A percentile compares a stretch with the other conserved stretches of the same genome.
These are phyloP conservation scores for Drosophila mauritiana DNA, from an alignment of 1,140 invertebrate species.

Conservation along the genomic window DNA sequence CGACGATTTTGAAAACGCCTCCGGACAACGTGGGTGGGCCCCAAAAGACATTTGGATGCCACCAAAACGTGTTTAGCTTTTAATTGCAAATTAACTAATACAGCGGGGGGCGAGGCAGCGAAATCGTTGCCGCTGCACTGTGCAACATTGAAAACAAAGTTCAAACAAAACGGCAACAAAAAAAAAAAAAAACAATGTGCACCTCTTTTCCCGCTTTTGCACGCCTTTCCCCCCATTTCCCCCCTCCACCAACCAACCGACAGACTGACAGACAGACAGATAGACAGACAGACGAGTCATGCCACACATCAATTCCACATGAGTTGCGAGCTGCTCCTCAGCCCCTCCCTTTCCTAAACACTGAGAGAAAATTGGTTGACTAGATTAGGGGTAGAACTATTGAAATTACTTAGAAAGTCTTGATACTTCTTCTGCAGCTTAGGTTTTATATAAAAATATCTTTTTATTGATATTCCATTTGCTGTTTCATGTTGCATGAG, in stretches of 20 bases:
- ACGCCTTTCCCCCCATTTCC: constrained; percentile 1
- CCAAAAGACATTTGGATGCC: constrained; percentile 44
- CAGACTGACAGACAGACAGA: constrained; percentile 51
- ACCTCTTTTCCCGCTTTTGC: constrained; percentile 22
- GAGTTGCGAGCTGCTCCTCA: constrained; percentile 64
- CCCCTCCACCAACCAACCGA: constrained; percentile 9
- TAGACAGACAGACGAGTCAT: constrained; percentile 72
- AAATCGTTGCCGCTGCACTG: constrained; percentile 46
- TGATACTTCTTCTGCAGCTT: no score
- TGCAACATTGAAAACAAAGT: constrained; percentile 80
- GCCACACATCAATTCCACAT: constrained; percentile 82
- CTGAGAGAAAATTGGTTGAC: background rate
- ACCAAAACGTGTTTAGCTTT: constrained; percentile 77
- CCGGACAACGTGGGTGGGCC: constrained; percentile 68
- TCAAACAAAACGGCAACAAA: constrained; percentile 65
- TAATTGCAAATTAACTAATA: constrained; percentile 80
- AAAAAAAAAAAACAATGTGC: constrained; percentile 33
- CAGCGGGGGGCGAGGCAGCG: constrained; percentile 1
- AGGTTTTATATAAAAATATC: no score
- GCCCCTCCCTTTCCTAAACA: constrained; percentile 18
- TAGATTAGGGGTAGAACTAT: background rate
- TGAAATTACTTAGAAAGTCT: no score
- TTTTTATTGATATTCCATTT: no score
- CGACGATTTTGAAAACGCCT: constrained; percentile 60
- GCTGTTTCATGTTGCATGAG: no score